Conservation (phyloP, 2,113 vertebrate species). For the Hipposideros armiger region DNA sequence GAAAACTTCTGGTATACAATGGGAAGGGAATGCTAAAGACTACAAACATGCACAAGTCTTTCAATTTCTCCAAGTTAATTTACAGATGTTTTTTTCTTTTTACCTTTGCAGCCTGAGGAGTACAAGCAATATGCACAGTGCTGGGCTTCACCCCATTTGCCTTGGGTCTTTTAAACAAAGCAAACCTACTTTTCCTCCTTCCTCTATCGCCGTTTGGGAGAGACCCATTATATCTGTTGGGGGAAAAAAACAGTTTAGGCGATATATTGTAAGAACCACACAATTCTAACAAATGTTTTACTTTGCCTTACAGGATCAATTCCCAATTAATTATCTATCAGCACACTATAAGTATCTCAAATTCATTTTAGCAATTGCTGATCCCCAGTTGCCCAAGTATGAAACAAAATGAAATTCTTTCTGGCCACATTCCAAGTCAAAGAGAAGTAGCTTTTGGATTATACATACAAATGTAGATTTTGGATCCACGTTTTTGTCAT, state of each 20-base stretch:
- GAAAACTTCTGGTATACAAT: slow-evolving; percentile 53
- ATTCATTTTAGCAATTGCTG: slow-evolving; percentile 49
- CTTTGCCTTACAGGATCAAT: background rate
- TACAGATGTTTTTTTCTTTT: slow-evolving; percentile 52
- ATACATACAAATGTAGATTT: background rate
- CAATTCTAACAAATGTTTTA: slow-evolving; percentile 63
- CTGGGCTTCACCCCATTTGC: slow-evolving; percentile 99
- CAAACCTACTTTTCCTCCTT: slow-evolving; percentile 98
- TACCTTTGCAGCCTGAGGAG: slow-evolving; percentile 99
- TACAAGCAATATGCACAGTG: slow-evolving; percentile 97
- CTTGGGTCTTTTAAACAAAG: slow-evolving; percentile 97
- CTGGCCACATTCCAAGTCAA: background rate
- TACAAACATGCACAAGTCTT: slow-evolving; percentile 7
- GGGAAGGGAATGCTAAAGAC: slow-evolving; percentile 9
- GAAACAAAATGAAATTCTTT: slow-evolving; percentile 53
- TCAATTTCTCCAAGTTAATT: slow-evolving; percentile 10
- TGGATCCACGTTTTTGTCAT: background rate
- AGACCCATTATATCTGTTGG: slow-evolving; percentile 97
- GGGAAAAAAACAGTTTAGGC: slow-evolving; percentile 52
- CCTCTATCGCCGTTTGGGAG: slow-evolving; percentile 98
- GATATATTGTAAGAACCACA: slow-evolving; percentile 37
- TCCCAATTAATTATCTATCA: slow-evolving; percentile 55
- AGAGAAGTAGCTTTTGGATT: slow-evolving; percentile 59
- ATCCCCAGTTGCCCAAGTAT: slow-evolving; percentile 34
- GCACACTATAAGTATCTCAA: slow-evolving; percentile 13